phyloP scores from a whole-genome alignment of 1,140 invertebrate genomes.

The Procambarus virginalis region DNA sequence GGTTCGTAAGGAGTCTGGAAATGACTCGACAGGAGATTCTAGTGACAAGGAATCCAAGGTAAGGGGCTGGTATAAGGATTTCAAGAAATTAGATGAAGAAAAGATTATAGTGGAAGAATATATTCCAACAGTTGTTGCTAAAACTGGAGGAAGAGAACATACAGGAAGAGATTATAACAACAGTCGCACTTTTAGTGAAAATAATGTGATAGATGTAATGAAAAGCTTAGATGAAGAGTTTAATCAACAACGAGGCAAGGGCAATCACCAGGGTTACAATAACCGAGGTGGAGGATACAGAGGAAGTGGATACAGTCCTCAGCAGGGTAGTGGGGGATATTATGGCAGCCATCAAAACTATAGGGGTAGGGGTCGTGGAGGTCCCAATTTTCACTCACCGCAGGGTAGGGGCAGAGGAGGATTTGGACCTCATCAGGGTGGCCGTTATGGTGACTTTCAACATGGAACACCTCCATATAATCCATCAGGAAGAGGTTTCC shows the following conservation, averaged over 20 bases:
- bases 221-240: slow-evolving; percentile 57
- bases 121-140: slow-evolving; percentile 31
- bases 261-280: slow-evolving; percentile 21
- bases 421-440: slow-evolving; percentile 12
- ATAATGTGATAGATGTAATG: slow-evolving; percentile 54
- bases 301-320: slow-evolving; percentile 30
- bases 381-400: slow-evolving; percentile 16
- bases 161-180: slow-evolving; percentile 17
- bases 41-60: slow-evolving; percentile 17
- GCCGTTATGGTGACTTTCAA: slow-evolving; percentile 25
- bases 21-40: slow-evolving; percentile 1
- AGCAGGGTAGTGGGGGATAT: slow-evolving; percentile 25
- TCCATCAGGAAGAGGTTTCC: slow-evolving; percentile 25
- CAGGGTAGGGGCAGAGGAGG: slow-evolving; percentile 21
- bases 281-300: slow-evolving; percentile 38
- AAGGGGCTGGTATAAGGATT: slow-evolving; percentile 36
- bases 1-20: neutral
- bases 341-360: slow-evolving; percentile 13
- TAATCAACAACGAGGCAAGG: slow-evolving; percentile 38
- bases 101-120: slow-evolving; percentile 4
- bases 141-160: slow-evolving; percentile 17
- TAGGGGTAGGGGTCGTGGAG: slow-evolving; percentile 27
- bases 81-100: slow-evolving; percentile 13
- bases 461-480: slow-evolving; percentile 31
- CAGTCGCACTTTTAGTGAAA: slow-evolving; percentile 9